phyloP scores from a whole-genome alignment of 2,888 invertebrate genomes.

The Pherbina coryleti region DNA sequence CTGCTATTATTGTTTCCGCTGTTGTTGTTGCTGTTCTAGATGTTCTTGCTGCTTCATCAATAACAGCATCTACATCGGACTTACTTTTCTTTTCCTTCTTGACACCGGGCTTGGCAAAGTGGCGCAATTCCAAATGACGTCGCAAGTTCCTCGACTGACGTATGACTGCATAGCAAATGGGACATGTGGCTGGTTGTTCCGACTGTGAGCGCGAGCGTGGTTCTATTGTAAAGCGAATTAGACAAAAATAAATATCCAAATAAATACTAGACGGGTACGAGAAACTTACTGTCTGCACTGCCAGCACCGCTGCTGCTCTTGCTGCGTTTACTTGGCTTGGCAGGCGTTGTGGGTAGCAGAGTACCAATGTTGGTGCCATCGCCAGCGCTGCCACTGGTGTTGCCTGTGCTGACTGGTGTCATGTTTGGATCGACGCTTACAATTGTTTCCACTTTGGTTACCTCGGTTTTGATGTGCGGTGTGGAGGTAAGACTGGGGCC shows the following conservation, averaged over 20 bases:
- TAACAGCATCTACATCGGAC: conserved; percentile 57
- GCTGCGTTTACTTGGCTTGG: conserved; percentile 49
- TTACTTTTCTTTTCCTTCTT: conserved; percentile 70
- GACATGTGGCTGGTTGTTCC: conserved; percentile 75
- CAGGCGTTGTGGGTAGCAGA: conserved; percentile 48
- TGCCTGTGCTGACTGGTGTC: conserved; percentile 58
- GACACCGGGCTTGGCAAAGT: conserved; percentile 69
- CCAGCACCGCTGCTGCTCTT: conserved; percentile 40
- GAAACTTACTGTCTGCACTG: conserved; percentile 46
- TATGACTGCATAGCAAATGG: conserved; percentile 74
- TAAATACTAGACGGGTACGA: not conserved
- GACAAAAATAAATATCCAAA: conserved; percentile 13
- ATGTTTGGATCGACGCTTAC: conserved; percentile 65
- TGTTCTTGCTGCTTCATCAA: conserved; percentile 40
- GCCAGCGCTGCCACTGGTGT: conserved; percentile 48
- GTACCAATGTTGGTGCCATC: conserved; percentile 50
- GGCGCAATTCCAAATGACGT: conserved; percentile 72
- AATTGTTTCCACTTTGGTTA: conserved; percentile 64
- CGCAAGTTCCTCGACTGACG: conserved; percentile 74
- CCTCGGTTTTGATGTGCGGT: conserved; percentile 65
- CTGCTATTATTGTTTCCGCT: conserved; percentile 41
- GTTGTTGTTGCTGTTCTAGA: conserved; percentile 43
- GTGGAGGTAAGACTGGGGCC: conserved; percentile 59
- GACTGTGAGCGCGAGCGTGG: conserved; percentile 73
- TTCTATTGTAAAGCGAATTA: conserved; percentile 55